Evolutionary conservation across 2,797 vertebrate species (phyloP).

Genomic region (Bucorvus abyssinicus): DNA sequence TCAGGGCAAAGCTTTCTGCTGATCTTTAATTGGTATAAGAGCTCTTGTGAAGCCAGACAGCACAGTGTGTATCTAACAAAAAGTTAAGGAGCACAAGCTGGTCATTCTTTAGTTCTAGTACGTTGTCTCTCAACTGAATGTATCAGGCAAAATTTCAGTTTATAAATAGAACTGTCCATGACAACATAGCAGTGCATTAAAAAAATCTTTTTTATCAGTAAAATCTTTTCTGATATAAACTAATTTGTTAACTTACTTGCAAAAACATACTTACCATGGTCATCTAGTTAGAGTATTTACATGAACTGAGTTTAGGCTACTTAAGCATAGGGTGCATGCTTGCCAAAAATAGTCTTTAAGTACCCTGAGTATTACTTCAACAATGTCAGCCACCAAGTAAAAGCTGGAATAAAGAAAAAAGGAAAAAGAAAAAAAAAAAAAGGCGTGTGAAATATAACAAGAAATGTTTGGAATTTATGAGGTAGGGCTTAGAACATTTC

Average conservation of each 20-base stretch:
- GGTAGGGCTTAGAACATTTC: neutral
- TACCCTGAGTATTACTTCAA: neutral
- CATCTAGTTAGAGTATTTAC: neutral
- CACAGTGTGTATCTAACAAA: neutral
- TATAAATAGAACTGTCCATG: neutral
- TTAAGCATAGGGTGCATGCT: neutral
- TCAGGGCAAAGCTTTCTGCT: neutral
- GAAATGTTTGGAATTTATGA: neutral
- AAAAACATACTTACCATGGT: neutral
- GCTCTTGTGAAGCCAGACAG: neutral
- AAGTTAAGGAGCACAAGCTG: neutral
- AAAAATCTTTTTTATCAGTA: neutral
- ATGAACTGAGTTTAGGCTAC: neutral
- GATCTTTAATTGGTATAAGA: neutral
- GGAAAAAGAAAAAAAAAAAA: neutral
- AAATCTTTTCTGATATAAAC: neutral
- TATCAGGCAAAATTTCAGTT: neutral
- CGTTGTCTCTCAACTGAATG: neutral
- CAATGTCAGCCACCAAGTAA: neutral
- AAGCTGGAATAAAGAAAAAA: neutral
- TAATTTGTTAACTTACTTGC: neutral
- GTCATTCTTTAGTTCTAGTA: neutral
- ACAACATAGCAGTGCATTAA: neutral
- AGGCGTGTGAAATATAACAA: fast-evolving
- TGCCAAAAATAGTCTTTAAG: neutral